phyloP scores from a whole-genome alignment of 2,113 vertebrate genomes.

The Phocoena phocoena region DNA sequence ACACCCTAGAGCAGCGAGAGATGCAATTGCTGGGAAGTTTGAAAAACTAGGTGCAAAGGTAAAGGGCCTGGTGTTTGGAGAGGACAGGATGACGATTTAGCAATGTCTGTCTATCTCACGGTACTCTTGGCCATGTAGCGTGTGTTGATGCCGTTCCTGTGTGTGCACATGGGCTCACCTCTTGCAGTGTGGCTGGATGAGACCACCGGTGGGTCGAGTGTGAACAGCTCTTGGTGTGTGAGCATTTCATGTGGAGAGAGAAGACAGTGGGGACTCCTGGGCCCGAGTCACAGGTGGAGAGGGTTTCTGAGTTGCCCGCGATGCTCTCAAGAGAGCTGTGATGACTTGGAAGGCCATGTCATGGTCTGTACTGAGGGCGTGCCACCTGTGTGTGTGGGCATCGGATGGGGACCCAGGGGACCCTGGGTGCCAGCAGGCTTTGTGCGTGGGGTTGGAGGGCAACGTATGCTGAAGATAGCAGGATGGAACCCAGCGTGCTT shows the following conservation, averaged over 20 bases:
- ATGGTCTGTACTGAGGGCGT: rapidly evolving
- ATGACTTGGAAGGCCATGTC: rapidly evolving
- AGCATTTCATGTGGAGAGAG: neutral
- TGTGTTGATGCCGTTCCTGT: rapidly evolving
- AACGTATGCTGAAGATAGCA: rapidly evolving
- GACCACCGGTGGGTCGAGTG: rapidly evolving
- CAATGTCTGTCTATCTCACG: rapidly evolving
- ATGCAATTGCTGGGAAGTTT: rapidly evolving
- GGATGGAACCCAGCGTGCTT: rapidly evolving
- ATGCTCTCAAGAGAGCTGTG: neutral
- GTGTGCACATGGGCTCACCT: rapidly evolving
- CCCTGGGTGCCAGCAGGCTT: rapidly evolving
- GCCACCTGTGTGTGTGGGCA: rapidly evolving
- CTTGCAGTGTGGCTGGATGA: rapidly evolving
- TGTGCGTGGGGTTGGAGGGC: neutral
- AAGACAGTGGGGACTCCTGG: neutral
- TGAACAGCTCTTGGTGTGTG: too few species aligned
- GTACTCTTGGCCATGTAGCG: rapidly evolving
- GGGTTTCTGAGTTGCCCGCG: rapidly evolving
- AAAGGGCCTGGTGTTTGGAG: rapidly evolving
- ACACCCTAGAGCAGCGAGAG: rapidly evolving
- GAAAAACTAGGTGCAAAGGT: rapidly evolving
- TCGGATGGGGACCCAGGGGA: rapidly evolving
- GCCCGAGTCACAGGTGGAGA: rapidly evolving
- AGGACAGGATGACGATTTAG: neutral